phyloP scores from a whole-genome alignment of 2,888 invertebrate genomes.

The Stenolophus ochropezus region DNA sequence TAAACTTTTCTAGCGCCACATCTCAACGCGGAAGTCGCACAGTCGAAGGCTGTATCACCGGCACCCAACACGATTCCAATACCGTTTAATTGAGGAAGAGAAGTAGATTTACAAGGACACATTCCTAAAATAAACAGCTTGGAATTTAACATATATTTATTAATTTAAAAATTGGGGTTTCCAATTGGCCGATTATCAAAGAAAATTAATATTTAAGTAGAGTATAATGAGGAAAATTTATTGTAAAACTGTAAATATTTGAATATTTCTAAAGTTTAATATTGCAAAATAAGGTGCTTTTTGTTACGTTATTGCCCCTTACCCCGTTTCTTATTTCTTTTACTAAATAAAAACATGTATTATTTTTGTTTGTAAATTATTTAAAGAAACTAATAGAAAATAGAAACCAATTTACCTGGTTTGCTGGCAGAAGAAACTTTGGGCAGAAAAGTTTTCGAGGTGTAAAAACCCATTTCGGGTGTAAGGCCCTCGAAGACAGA shows the following conservation, averaged over 20 bases:
- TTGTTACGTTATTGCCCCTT: no score
- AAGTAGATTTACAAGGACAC: slow-evolving; percentile 83
- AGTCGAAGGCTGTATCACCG: slow-evolving; percentile 99
- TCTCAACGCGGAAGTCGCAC: slow-evolving; percentile 96
- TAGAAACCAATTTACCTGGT: slow-evolving; percentile 77
- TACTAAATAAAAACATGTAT: no score
- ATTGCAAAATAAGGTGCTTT: no score
- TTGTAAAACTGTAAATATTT: no score
- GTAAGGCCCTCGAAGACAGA: slow-evolving; percentile 86
- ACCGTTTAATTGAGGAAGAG: slow-evolving; percentile 85
- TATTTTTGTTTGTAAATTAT: no score
- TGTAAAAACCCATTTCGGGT: slow-evolving; percentile 91
- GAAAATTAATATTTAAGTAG: no score
- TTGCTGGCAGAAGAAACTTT: slow-evolving; percentile 92
- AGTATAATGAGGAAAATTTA: no score
- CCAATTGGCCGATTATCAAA: no score
- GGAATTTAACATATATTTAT: not conserved
- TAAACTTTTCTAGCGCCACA: slow-evolving; percentile 96
- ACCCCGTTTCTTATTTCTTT: no score
- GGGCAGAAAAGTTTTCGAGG: slow-evolving; percentile 96
- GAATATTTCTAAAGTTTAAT: no score
- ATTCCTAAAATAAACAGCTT: slow-evolving; percentile 76
- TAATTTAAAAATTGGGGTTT: no score
- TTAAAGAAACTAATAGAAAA: no score
- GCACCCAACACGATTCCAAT: slow-evolving; percentile 95